A percentile compares a stretch with the other conserved stretches of the same genome.
These are phyloP conservation scores for Tolmerus cingulatus DNA, from an alignment of 2,888 invertebrate genomes.

Conservation along the genomic window DNA sequence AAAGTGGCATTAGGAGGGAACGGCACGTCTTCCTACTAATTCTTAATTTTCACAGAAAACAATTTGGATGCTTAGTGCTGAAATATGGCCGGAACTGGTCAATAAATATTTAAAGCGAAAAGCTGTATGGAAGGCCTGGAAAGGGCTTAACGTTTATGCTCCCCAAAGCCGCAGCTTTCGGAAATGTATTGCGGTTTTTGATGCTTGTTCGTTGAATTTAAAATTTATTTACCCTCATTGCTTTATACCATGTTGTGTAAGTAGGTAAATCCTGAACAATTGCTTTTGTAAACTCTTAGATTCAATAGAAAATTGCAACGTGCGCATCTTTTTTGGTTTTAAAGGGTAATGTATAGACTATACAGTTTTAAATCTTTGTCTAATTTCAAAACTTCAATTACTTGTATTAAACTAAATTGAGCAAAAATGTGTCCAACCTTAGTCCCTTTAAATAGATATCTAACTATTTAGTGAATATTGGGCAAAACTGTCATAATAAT, in stretches of 20 bases:
- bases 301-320: background rate
- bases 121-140: background rate
- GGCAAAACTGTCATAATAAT: background rate
- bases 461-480: background rate
- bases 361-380: background rate
- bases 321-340: background rate
- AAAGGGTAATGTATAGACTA: background rate
- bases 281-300: background rate
- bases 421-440: background rate
- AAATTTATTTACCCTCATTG: background rate
- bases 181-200: background rate
- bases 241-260: background rate
- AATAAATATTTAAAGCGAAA: background rate
- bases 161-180: background rate
- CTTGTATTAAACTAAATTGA: background rate
- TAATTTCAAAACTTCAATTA: background rate
- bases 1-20: background rate
- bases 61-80: background rate
- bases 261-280: background rate
- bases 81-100: background rate
- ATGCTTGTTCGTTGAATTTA: background rate
- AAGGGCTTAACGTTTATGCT: background rate
- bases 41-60: background rate
- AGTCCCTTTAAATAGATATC: background rate
- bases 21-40: background rate